Conservation (phyloP, 2,797 vertebrate genomes). For the Chloroceryle inda region DNA sequence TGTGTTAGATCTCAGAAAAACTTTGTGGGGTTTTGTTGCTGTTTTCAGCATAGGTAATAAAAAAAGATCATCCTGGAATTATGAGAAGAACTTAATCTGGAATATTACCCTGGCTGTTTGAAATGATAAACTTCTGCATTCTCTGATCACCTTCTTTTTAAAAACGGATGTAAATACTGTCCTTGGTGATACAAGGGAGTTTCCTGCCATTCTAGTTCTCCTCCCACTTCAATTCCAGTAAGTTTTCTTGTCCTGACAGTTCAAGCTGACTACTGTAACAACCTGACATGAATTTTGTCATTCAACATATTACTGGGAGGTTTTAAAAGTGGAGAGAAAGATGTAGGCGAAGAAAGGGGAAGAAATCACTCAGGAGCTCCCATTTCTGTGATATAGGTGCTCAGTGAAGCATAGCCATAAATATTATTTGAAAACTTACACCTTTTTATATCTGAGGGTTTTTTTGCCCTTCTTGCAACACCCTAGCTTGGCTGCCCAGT, state of each 20-base stretch:
- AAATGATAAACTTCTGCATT: not conserved
- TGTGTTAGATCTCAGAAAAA: not conserved
- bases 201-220: not conserved
- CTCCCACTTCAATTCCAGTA: not conserved
- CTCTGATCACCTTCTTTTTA: not conserved
- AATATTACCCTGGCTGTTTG: not conserved
- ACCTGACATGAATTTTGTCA: not conserved
- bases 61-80: not conserved
- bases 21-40: not conserved
- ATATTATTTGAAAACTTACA: not conserved
- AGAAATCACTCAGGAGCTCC: not conserved
- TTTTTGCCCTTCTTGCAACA: not conserved
- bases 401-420: not conserved
- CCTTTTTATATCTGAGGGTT: fast-evolving
- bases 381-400: not conserved
- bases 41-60: not conserved
- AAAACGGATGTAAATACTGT: not conserved
- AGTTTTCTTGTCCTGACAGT: not conserved
- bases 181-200: not conserved
- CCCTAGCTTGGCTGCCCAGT: not conserved
- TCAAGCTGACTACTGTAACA: not conserved
- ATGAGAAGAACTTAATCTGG: not conserved
- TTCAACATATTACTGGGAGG: not conserved
- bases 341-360: not conserved
- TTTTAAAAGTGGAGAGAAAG: not conserved